These are phyloP conservation scores for Eulimnadia texana DNA, from an alignment of 1,140 invertebrate species.

Conservation along the genomic window DNA sequence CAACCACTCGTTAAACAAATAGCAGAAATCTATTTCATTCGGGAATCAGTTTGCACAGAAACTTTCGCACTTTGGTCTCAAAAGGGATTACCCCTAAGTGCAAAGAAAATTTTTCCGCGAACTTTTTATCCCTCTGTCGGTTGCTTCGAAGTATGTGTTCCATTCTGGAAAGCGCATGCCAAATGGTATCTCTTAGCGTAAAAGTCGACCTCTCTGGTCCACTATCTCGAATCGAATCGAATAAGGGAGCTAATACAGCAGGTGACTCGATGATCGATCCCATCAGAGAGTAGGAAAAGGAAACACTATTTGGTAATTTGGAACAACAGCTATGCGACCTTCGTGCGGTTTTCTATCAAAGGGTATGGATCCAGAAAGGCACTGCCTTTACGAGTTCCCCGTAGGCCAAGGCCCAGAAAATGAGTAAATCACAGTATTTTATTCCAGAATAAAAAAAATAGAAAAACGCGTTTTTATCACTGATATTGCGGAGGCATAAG, in stretches of 20 bases:
- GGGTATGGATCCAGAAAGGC: not conserved
- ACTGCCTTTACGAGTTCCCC: not conserved
- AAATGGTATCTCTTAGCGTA: too few relatives aligned
- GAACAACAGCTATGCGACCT: too few relatives aligned
- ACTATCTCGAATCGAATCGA: too few relatives aligned
- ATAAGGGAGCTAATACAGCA: too few relatives aligned
- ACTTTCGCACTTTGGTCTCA: not conserved
- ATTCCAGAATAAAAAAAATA: not conserved
- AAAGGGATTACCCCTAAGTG: not conserved
- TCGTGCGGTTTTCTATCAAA: not conserved
- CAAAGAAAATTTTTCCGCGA: not conserved
- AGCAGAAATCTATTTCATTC: not conserved
- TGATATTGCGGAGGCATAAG: not conserved
- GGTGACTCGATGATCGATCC: too few relatives aligned
- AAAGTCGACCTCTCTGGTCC: too few relatives aligned
- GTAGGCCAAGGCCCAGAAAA: not conserved
- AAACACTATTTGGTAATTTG: too few relatives aligned
- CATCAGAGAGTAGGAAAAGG: too few relatives aligned
- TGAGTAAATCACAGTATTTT: not conserved
- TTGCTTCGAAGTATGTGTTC: not conserved
- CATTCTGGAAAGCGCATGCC: not conserved
- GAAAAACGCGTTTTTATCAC: not conserved
- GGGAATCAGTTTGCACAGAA: slow-evolving; percentile 1
- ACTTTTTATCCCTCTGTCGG: not conserved
- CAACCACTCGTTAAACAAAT: not conserved